These are phyloP conservation scores for Falco columbarius DNA, from an alignment of 2,797 vertebrate species.

Conservation along the genomic window DNA sequence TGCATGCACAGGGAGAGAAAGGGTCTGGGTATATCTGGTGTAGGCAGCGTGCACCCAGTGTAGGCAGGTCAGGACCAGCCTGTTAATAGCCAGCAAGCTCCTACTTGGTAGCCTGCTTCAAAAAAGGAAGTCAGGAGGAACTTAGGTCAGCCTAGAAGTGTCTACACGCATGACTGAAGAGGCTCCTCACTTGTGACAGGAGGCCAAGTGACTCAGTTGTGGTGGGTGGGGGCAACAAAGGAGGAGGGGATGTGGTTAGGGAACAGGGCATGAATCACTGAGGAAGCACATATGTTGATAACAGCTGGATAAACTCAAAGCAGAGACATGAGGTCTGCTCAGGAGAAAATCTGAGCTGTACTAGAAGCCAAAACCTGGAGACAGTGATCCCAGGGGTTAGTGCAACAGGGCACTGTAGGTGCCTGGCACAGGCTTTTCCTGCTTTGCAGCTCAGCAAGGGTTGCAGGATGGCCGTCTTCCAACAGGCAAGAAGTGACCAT, in stretches of 20 bases:
- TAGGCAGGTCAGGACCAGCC: neutral
- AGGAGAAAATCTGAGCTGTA: neutral
- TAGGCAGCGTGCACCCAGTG: neutral
- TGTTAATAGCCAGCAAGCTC: neutral
- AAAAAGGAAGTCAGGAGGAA: neutral
- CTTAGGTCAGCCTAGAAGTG: neutral
- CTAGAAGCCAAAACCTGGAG: neutral
- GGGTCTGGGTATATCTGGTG: neutral
- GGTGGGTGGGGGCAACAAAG: neutral
- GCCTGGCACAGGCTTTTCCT: neutral
- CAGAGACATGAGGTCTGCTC: slow-evolving; percentile 13
- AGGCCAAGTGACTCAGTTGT: slow-evolving; percentile 45
- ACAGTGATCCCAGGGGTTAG: neutral
- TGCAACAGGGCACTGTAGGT: neutral
- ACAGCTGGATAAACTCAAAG: neutral
- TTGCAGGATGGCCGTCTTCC: neutral
- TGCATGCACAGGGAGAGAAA: neutral
- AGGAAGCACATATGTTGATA: neutral
- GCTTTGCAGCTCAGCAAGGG: neutral
- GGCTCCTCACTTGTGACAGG: neutral
- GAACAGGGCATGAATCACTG: neutral
- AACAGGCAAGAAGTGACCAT: neutral
- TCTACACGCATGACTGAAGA: neutral
- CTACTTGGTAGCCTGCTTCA: neutral
- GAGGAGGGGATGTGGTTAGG: slow-evolving; percentile 10